Conservation (phyloP, 2,113 vertebrate species). For the Lynx canadensis region DNA sequence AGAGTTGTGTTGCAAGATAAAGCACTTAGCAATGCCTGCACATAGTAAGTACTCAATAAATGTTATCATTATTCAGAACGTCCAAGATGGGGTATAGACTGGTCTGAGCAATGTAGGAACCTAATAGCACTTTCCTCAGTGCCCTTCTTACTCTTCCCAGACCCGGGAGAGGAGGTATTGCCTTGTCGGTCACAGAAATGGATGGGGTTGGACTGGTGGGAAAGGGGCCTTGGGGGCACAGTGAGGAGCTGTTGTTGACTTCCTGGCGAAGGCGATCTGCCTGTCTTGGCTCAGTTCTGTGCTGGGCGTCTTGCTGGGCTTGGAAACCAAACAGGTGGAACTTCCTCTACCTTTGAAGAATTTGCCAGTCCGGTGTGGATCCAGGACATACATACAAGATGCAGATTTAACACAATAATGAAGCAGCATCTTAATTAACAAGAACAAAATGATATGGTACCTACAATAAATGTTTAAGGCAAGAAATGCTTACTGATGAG, state of each 20-base stretch:
- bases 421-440: neutral
- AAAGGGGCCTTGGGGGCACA: neutral
- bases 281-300: neutral
- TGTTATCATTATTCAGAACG: neutral
- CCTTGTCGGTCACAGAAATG: neutral
- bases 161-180: neutral
- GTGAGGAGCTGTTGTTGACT: neutral
- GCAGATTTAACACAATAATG: neutral
- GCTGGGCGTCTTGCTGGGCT: neutral
- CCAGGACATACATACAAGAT: neutral
- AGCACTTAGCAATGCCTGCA: neutral
- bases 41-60: neutral
- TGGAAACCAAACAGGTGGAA: neutral
- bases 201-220: too few relatives aligned
- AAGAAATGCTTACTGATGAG: neutral
- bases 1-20: neutral
- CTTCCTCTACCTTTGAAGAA: constrained; percentile 18
- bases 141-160: neutral
- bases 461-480: neutral
- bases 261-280: neutral
- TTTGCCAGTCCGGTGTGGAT: neutral
- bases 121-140: neutral
- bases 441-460: neutral
- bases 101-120: neutral
- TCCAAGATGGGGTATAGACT: neutral